Evolutionary conservation across 1,140 invertebrate genomes (phyloP).

Genomic region (Sweltsa coloradensis): DNA sequence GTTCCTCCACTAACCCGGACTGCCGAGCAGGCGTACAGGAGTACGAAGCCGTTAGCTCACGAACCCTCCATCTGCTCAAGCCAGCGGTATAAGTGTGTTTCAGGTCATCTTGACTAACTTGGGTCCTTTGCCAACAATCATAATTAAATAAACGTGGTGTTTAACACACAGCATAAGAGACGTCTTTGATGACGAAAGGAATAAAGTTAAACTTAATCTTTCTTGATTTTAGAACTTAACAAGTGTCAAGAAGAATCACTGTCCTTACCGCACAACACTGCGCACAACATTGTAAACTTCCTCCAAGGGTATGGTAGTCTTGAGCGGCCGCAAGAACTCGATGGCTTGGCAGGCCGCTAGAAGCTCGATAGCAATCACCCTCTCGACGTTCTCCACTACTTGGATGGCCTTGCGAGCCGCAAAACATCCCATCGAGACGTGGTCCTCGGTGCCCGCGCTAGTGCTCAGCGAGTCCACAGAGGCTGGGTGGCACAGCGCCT

Average conservation of each 20-base stretch:
- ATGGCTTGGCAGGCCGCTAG: slow-evolving; percentile 61
- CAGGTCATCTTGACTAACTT: too few species aligned
- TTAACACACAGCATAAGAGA: too few species aligned
- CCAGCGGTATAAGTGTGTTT: too few species aligned
- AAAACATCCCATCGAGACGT: slow-evolving; percentile 66
- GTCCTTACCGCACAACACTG: slow-evolving; percentile 31
- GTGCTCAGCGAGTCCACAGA: slow-evolving; percentile 60
- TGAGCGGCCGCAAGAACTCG: slow-evolving; percentile 58
- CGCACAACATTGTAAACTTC: slow-evolving; percentile 54
- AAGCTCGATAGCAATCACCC: slow-evolving; percentile 57
- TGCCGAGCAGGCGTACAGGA: too few species aligned
- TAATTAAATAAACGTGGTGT: too few species aligned
- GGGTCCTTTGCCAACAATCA: too few species aligned
- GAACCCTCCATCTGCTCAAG: too few species aligned
- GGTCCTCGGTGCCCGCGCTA: slow-evolving; percentile 63
- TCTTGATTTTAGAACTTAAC: too few species aligned
- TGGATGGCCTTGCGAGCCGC: slow-evolving; percentile 49
- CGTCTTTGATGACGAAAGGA: too few species aligned
- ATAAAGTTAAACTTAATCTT: neutral
- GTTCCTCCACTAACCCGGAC: too few species aligned
- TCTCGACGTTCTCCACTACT: slow-evolving; percentile 55
- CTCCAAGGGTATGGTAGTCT: slow-evolving; percentile 54
- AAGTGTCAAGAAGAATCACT: too few species aligned
- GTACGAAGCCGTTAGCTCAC: too few species aligned
- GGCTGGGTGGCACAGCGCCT: slow-evolving; percentile 60